phyloP scores from a whole-genome alignment of 2,797 vertebrate genomes.

The Coracias cyanogaster region DNA sequence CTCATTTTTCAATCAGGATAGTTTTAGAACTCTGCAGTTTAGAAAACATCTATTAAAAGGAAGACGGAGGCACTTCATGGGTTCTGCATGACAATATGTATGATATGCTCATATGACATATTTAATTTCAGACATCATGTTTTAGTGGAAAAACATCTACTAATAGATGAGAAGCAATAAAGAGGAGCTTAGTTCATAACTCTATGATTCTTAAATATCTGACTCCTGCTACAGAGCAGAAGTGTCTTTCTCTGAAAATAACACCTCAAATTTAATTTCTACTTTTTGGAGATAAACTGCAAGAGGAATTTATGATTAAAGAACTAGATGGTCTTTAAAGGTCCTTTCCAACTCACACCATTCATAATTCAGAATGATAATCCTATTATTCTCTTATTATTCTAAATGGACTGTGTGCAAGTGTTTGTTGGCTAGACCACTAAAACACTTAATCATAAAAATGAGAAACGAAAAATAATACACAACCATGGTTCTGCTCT shows the following conservation, averaged over 20 bases:
- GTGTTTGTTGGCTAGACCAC: background rate
- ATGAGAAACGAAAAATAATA: background rate
- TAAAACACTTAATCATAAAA: background rate
- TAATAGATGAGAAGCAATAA: fast-evolving
- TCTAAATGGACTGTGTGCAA: background rate
- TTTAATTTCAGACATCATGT: background rate
- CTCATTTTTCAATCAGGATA: background rate
- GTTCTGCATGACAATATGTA: background rate
- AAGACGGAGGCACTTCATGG: background rate
- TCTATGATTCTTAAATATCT: background rate
- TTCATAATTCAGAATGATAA: background rate
- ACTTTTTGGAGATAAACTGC: background rate
- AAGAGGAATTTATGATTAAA: background rate
- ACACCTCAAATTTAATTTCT: background rate
- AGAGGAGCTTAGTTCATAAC: background rate
- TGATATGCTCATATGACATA: background rate
- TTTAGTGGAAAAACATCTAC: background rate
- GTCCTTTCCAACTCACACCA: background rate
- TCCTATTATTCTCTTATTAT: background rate
- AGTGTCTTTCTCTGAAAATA: background rate
- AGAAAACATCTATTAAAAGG: background rate
- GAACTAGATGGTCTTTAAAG: background rate
- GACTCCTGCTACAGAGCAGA: background rate
- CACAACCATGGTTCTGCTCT: background rate
- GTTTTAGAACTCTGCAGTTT: background rate